phyloP scores from a whole-genome alignment of 2,113 vertebrate species.

The Ochotona princeps region DNA sequence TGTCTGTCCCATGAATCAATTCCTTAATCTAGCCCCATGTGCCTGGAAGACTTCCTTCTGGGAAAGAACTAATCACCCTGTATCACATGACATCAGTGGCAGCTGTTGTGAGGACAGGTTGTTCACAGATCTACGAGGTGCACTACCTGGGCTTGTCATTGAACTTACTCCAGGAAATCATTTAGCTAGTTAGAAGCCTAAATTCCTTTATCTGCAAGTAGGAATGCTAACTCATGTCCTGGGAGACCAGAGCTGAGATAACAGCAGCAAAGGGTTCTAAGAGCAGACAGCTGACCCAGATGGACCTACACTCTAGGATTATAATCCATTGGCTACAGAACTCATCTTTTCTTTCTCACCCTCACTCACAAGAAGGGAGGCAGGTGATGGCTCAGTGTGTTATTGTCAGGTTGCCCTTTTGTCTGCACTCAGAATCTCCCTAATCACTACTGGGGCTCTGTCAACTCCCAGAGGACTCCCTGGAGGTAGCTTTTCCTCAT shows the following conservation, averaged over 20 bases:
- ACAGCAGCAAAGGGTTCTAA: not conserved
- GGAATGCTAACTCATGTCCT: not conserved
- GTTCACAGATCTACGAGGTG: not conserved
- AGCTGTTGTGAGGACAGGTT: accelerated
- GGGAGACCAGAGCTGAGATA: not conserved
- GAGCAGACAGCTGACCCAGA: not conserved
- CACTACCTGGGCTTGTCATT: not conserved
- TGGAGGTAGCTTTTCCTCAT: not conserved
- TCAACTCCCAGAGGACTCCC: not conserved
- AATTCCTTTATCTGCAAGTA: not conserved
- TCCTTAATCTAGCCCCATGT: not conserved
- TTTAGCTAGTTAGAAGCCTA: not conserved
- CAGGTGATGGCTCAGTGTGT: not conserved
- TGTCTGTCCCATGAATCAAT: no score
- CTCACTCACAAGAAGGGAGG: not conserved
- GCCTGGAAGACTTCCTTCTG: not conserved
- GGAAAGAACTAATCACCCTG: not conserved
- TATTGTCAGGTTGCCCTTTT: not conserved
- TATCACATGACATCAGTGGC: accelerated
- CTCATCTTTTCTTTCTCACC: no score
- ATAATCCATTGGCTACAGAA: not conserved
- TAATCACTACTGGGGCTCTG: not conserved
- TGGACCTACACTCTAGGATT: no score
- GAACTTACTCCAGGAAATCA: not conserved
- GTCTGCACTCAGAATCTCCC: not conserved